Evolutionary conservation across 2,113 vertebrate species (phyloP).

Genomic region (Podarcis cretensis): DNA sequence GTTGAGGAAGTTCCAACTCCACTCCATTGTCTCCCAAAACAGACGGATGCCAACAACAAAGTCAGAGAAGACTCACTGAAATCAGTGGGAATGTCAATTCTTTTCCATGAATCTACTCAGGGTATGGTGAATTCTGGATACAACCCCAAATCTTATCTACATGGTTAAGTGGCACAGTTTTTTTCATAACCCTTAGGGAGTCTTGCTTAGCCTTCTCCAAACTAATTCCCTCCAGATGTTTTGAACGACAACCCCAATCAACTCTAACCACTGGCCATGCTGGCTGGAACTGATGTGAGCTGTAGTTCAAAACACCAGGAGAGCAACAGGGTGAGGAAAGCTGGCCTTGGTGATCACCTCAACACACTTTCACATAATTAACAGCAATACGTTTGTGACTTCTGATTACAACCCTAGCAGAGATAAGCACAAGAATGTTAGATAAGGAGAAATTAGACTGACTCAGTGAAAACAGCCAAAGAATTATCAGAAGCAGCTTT

Average conservation of each 20-base stretch:
- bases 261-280: too few relatives aligned
- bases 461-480: not conserved
- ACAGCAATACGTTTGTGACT: not conserved
- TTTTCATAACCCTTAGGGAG: not conserved
- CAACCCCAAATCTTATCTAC: too few relatives aligned
- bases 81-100: too few relatives aligned
- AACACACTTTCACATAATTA: not conserved
- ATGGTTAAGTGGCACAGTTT: not conserved
- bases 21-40: too few relatives aligned
- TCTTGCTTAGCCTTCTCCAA: not conserved
- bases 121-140: too few relatives aligned
- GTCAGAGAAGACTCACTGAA: too few relatives aligned
- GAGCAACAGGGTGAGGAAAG: not conserved
- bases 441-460: not conserved
- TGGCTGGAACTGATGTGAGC: too few relatives aligned
- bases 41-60: too few relatives aligned
- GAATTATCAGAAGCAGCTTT: not conserved
- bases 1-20: too few relatives aligned
- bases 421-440: not conserved
- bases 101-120: too few relatives aligned
- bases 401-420: not conserved
- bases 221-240: too few relatives aligned
- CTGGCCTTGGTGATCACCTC: not conserved
- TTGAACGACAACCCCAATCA: too few relatives aligned
- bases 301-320: not conserved